Evolutionary conservation across 2,888 invertebrate genomes (phyloP), one percentile per base, ranked within the genome.

Genomic region (Pyrrhosoma nymphula): DNA sequence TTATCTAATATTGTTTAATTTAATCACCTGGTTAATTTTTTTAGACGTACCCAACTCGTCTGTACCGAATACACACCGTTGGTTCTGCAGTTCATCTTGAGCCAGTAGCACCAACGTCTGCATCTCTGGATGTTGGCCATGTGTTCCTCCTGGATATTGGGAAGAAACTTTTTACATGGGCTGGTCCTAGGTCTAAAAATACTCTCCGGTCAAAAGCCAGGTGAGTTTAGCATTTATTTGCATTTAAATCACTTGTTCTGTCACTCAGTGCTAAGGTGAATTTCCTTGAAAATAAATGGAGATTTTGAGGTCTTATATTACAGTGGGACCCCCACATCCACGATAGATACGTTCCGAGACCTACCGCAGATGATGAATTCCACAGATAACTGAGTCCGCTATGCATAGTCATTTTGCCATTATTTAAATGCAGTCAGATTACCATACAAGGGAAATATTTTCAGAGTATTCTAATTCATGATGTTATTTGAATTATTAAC

Each of bases 121-220:
- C 97, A 63, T 98, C 99, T 0, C 97, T 99, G 95, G 99, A 99
- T 97, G 98, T 99, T 0, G 97, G 99, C 96, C 99, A 98, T 97
- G 99, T 99, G 2, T 99, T 99, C 97, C 97, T 99, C 23, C 97
- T 99, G 89, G 99, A 99, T 96, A 98, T 98, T 60, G 99, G 99
- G 0, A 97, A 98, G 88, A 98, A 98, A 96, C 98, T 99, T 96
- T 99, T 98, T 97, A 98, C 99, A 96, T 99, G 99, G 99, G 98
- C 98, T 96, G 99, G 99, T 56, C 98, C 98, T 96, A 98, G 98
- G 96, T 98, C 99, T 0, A 99, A 99, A 96, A 99, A 99, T 96
- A 99, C 99, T 0, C 97, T 99, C 0, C 98, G 99, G 96, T 99
- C 99, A 0, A 99, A 98, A 96, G 98, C 98, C 0, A 97, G 97